phyloP scores from a whole-genome alignment of 2,113 vertebrate genomes.

The Eulacestoma nigropectus region DNA sequence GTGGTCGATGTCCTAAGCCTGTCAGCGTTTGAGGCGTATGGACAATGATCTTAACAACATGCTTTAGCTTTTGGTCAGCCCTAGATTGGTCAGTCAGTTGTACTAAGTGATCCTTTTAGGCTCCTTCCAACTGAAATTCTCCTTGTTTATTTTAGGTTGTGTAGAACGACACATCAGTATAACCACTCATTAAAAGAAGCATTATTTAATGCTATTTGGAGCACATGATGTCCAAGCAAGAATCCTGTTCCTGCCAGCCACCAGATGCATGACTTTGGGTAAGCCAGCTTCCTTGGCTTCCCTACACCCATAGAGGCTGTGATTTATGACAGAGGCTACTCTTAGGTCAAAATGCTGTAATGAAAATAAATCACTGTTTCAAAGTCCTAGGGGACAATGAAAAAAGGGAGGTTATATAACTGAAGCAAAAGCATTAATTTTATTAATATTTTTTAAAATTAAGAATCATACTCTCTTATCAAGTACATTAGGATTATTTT shows the following conservation, averaged over 20 bases:
- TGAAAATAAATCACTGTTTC: background rate
- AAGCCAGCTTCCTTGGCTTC: background rate
- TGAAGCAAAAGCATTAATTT: background rate
- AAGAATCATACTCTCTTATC: background rate
- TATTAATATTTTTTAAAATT: background rate
- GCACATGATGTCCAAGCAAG: background rate
- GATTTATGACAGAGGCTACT: background rate
- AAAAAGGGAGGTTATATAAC: background rate
- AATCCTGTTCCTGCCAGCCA: background rate
- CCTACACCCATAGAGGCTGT: background rate
- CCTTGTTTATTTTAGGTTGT: background rate
- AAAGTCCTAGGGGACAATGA: background rate
- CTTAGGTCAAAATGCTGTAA: background rate
- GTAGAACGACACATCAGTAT: background rate
- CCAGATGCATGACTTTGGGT: background rate
- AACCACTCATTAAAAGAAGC: background rate
- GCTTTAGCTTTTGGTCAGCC: background rate
- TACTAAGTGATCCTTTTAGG: background rate
- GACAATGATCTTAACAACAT: background rate
- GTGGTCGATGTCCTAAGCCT: fast-evolving
- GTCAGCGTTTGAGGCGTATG: background rate
- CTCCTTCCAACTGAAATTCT: background rate
- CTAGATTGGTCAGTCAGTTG: background rate
- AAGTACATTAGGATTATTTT: background rate
- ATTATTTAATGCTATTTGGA: background rate